phyloP scores from a whole-genome alignment of 2,113 vertebrate species.

The Siniperca chuatsi region DNA sequence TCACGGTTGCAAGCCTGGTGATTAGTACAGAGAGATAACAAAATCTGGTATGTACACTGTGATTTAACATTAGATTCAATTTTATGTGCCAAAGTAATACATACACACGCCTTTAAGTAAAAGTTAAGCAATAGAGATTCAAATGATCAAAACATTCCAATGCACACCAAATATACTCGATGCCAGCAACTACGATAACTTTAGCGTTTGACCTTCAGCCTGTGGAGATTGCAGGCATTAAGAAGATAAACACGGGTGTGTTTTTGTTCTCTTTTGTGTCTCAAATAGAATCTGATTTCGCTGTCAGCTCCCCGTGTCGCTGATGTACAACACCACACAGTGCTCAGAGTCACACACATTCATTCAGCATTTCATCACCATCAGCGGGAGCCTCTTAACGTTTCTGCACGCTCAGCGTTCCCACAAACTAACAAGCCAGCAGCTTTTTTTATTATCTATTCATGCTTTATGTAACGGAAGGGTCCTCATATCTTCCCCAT shows the following conservation, averaged over 20 bases:
- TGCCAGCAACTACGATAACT: background rate
- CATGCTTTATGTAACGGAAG: conserved; percentile 36
- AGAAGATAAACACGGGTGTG: background rate
- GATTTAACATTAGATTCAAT: too few relatives aligned
- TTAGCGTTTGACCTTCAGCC: background rate
- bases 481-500: conserved; percentile 26
- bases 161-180: too few relatives aligned
- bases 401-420: conserved; percentile 59
- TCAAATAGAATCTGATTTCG: background rate
- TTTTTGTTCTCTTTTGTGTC: conserved; percentile 4
- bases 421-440: conserved; percentile 48
- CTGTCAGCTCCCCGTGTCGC: background rate
- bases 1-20: background rate
- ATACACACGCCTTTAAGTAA: background rate
- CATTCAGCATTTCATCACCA: conserved; percentile 48
- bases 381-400: conserved; percentile 1
- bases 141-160: background rate
- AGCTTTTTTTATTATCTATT: conserved; percentile 52
- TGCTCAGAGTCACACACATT: conserved; percentile 6
- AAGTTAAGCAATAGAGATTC: background rate
- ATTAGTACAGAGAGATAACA: too few relatives aligned
- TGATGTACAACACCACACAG: background rate
- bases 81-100: too few relatives aligned
- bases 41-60: too few relatives aligned
- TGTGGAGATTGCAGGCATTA: background rate